Percentiles rank a stretch among this genome's conserved stretches.
Conservation (phyloP, 2,113 vertebrate species). For the Meles meles region DNA sequence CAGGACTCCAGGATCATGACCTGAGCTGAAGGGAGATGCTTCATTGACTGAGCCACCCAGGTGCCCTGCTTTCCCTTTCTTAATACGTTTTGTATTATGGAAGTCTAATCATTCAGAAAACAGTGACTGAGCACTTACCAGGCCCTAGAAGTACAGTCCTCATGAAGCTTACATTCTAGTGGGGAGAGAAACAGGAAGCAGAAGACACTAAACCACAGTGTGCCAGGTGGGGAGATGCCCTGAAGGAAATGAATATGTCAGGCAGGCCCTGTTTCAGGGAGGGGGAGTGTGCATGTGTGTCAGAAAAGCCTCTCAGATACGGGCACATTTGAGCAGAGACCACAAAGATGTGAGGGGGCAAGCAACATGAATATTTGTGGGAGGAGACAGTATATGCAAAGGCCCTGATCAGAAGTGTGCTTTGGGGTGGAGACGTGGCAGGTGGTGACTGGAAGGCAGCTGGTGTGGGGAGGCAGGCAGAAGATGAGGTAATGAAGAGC, state of each 20-base stretch:
- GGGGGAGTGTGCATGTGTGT: not conserved
- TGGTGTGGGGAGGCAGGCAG: not conserved
- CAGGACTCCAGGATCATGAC: not conserved
- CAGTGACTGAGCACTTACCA: not conserved
- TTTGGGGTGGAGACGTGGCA: not conserved
- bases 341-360: not conserved
- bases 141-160: not conserved
- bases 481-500: too few relatives aligned
- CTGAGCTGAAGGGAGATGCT: not conserved
- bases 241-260: not conserved
- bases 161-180: not conserved
- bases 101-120: not conserved
- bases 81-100: not conserved
- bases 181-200: not conserved
- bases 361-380: not conserved
- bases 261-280: not conserved
- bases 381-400: not conserved
- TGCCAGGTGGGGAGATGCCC: not conserved
- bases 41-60: not conserved
- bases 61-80: not conserved
- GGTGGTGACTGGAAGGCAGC: not conserved
- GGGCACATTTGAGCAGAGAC: not conserved
- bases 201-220: not conserved
- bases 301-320: not conserved
- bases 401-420: not conserved